Conservation (phyloP, 2,797 vertebrate species). For the Lepus townsendii region DNA sequence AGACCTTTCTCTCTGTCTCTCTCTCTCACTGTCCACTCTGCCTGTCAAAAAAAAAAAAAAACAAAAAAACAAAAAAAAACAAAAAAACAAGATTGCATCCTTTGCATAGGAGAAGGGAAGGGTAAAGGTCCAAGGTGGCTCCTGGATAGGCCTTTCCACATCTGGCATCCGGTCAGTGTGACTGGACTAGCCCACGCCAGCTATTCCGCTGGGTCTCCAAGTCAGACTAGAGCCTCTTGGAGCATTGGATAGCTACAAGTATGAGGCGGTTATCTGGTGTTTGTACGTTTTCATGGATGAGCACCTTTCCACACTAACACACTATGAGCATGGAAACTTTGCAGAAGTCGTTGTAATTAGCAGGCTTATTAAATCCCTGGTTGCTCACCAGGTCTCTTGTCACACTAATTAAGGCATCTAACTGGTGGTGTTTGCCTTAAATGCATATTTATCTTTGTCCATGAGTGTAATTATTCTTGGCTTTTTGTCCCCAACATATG, state of each 20-base stretch:
- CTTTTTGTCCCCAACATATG: not conserved
- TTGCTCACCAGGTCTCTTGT: conserved; percentile 61
- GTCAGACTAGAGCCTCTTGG: not conserved
- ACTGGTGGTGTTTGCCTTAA: conserved; percentile 76
- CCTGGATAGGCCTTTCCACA: not conserved
- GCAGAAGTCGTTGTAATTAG: conserved; percentile 64
- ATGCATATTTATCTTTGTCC: conserved; percentile 69
- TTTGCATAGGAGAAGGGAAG: not conserved
- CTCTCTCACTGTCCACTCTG: no score
- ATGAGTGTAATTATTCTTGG: conserved; percentile 68
- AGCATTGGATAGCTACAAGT: not conserved
- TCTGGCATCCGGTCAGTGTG: no score
- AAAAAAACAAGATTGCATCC: no score
- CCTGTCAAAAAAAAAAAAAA: no score
- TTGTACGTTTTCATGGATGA: not conserved
- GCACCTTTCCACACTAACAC: not conserved
- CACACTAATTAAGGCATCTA: conserved; percentile 72
- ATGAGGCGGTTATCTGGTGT: not conserved
- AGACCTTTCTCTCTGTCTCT: no score
- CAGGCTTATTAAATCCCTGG: conserved; percentile 63
- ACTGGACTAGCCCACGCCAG: not conserved
- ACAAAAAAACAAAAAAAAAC: no score
- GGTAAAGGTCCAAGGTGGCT: not conserved
- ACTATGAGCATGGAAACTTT: conserved; percentile 26
- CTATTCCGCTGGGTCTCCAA: not conserved